Evolutionary conservation across 1,140 invertebrate genomes (phyloP), one percentile per base, ranked within the genome.

Genomic region (Drosophila subpulchrella): DNA sequence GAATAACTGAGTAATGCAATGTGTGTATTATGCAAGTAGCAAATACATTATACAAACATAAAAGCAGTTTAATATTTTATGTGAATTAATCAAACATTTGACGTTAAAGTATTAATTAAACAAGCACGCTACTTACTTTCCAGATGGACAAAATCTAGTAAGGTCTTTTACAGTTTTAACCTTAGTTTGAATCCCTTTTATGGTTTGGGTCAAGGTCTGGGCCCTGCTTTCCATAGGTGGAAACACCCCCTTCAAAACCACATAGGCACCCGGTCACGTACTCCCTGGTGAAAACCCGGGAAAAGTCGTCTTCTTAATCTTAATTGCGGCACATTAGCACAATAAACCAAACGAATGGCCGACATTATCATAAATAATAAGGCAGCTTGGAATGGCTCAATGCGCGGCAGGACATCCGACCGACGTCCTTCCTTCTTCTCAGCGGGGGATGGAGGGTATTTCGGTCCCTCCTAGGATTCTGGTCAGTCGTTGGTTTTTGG

Each of bases 351-450:
- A 90, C 81, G 85, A 89, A 89, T 89, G 85, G 71, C 85, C 85
- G 75, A 90, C 85, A 89, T 90, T 89, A 89, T 85, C 85, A 90
- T 89, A 89, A 89, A 89, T 89, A 89, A 89, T 90, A 85, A 68
- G 83, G 77, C 73, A 78, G 75, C 70, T 62, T 56, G 74, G 41
- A 51, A 77, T 70, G 84, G 76, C 84, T 88, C 80, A 89, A 89
- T 81, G 81, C 80, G 75, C 76, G 73, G 50, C 84, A 86, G 83
- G 83, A 86, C 78, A 86, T 86, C 83, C 79, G 84, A 47, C 72
- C 66, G 54, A 65, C 70, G 81, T 47, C 66, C 72, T 56, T 65
- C 66, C 27, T 27, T 24, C 12, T 36, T 24, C 39, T 10, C 32
- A 10, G 7, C 13, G 39, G 20, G 32, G 8, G 57, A 8, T 8